Evolutionary conservation across 2,113 vertebrate genomes (phyloP).

Genomic region (Hirundichthys speculiger): DNA sequence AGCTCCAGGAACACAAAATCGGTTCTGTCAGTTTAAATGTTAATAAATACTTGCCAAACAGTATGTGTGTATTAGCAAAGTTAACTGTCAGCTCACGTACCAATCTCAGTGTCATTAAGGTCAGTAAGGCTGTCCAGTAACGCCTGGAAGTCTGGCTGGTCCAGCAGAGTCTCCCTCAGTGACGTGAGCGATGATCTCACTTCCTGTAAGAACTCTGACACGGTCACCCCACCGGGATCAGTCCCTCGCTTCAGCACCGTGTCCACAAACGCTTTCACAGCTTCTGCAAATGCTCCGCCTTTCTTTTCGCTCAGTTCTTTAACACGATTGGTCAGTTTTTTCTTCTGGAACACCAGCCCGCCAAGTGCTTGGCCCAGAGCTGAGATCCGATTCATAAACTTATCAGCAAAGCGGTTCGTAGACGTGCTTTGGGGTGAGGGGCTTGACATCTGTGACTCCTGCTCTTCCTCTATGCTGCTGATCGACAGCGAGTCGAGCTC

Average conservation of each 20-base stretch:
- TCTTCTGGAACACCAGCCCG: conserved; percentile 78
- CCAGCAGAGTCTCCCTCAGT: conserved; percentile 80
- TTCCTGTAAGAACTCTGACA: conserved; percentile 85
- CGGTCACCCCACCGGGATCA: conserved; percentile 36
- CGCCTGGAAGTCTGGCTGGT: conserved; percentile 77
- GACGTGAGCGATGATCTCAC: conserved; percentile 82
- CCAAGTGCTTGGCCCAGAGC: conserved; percentile 81
- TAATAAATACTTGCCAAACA: too few relatives aligned
- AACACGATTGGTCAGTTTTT: conserved; percentile 78
- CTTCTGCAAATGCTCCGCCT: conserved; percentile 72
- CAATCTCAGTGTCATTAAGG: conserved; percentile 70
- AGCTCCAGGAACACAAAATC: neutral
- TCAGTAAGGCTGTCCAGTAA: conserved; percentile 77
- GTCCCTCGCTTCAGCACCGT: conserved; percentile 45
- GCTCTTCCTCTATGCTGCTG: conserved; percentile 85
- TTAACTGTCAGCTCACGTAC: conserved; percentile 54
- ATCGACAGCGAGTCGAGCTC: conserved; percentile 79
- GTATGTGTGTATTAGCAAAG: too few relatives aligned
- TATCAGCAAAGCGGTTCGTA: conserved; percentile 73
- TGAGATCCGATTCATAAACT: conserved; percentile 82
- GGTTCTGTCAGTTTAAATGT: too few relatives aligned
- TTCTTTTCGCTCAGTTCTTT: conserved; percentile 81
- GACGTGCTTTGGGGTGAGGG: conserved; percentile 11
- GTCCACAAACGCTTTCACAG: conserved; percentile 72
- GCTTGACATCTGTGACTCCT: conserved; percentile 42